These are phyloP conservation scores for Malurus splendens DNA, from an alignment of 2,797 vertebrate species.

Conservation along the genomic window DNA sequence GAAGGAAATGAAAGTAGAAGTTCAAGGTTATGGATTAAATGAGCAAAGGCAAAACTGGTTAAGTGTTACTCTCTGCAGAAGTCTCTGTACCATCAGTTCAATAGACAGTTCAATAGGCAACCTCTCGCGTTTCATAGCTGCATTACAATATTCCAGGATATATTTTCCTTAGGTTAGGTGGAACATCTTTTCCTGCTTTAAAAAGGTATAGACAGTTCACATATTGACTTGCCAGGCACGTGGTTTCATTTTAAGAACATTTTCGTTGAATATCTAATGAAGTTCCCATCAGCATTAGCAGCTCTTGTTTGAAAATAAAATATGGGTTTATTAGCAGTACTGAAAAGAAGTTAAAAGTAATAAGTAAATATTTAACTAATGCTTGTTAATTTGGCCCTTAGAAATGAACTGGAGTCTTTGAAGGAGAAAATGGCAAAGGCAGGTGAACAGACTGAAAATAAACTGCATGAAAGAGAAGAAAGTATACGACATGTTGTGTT, in stretches of 20 bases:
- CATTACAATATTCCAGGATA: neutral
- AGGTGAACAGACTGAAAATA: constrained; percentile 70
- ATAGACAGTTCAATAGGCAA: neutral
- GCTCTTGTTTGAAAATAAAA: neutral
- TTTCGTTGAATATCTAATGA: neutral
- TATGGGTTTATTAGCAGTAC: neutral
- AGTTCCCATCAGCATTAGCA: neutral
- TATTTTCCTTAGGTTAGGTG: neutral
- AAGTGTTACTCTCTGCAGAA: neutral
- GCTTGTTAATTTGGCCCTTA: constrained; percentile 53
- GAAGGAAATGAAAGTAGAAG: neutral
- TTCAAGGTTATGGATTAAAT: neutral
- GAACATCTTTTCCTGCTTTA: neutral
- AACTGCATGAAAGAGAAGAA: constrained; percentile 77
- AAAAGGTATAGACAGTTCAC: neutral
- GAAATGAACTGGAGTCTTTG: constrained; percentile 75
- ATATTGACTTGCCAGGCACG: neutral
- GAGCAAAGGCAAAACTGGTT: neutral
- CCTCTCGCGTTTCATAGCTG: neutral
- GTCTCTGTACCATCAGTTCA: neutral
- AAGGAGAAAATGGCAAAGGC: constrained; percentile 71
- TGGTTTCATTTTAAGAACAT: neutral
- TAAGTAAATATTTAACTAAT: neutral
- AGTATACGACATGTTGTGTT: constrained; percentile 67
- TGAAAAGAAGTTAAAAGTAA: neutral